Percentiles rank a stretch among this genome's conserved stretches.
phyloP scores from a whole-genome alignment of 2,888 invertebrate species.

The Xestia sexstrigata region DNA sequence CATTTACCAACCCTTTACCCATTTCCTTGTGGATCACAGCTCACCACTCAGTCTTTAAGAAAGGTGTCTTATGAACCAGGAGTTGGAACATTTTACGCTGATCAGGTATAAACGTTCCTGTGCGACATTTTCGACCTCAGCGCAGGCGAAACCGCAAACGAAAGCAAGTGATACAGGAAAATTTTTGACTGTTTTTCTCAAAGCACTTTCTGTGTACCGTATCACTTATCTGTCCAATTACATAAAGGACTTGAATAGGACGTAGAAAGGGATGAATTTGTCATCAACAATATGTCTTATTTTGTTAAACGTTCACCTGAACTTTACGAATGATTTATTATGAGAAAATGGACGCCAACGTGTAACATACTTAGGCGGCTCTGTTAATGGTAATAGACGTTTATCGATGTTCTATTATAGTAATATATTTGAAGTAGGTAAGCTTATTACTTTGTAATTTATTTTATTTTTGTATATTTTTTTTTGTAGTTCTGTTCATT shows the following conservation, averaged over 20 bases:
- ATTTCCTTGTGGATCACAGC: not conserved
- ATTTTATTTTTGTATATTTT: not conserved
- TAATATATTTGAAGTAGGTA: not conserved
- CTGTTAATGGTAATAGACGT: not conserved
- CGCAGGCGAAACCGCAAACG: not conserved
- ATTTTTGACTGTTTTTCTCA: not conserved
- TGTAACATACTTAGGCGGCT: not conserved
- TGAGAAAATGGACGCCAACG: not conserved
- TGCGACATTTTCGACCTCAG: not conserved
- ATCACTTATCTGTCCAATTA: slow-evolving; percentile 7
- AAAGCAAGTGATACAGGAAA: not conserved
- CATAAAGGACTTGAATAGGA: not conserved
- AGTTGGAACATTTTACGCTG: not conserved
- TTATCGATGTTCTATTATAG: not conserved
- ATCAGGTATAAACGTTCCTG: too few relatives aligned
- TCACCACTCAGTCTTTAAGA: not conserved
- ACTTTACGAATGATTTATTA: not conserved
- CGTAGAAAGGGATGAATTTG: not conserved
- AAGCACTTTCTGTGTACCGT: not conserved
- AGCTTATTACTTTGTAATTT: not conserved
- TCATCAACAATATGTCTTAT: not conserved
- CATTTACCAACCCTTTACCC: not conserved
- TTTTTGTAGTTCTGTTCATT: not conserved
- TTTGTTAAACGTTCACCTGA: not conserved
- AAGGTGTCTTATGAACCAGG: not conserved